Percentiles rank a stretch among this genome's conserved stretches.
Conservation (phyloP, 2,888 invertebrate genomes). For the Tuta absoluta region DNA sequence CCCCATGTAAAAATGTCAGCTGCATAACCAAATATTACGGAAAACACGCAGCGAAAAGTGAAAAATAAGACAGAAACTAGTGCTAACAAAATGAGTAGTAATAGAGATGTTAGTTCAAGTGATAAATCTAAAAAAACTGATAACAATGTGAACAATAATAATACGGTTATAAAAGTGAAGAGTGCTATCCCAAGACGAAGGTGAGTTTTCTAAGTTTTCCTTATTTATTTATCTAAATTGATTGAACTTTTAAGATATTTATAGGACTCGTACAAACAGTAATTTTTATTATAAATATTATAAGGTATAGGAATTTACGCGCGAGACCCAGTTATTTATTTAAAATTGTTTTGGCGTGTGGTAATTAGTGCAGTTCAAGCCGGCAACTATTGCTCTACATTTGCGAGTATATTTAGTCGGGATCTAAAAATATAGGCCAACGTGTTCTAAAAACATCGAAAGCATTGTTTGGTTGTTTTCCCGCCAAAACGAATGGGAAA, state of each 20-base stretch:
- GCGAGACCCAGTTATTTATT: background rate
- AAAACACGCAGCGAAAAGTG: conserved; percentile 53
- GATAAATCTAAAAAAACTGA: conserved; percentile 59
- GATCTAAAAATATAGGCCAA: conserved; percentile 44
- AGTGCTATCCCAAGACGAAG: conserved; percentile 74
- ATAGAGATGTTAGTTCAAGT: conserved; percentile 55
- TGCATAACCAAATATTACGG: conserved; percentile 50
- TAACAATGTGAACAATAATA: conserved; percentile 42
- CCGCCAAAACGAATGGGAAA: conserved; percentile 8
- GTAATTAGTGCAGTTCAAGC: conserved; percentile 25
- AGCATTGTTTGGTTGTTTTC: conserved; percentile 21
- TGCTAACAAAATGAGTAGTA: conserved; percentile 44
- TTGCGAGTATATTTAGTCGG: background rate
- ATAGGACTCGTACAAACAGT: no score
- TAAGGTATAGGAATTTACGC: background rate
- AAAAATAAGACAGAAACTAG: conserved; percentile 43
- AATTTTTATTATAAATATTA: no score
- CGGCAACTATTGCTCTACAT: conserved; percentile 34
- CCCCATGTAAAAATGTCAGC: conserved; percentile 70
- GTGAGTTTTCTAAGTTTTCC: conserved; percentile 51
- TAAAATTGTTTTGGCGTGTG: conserved; percentile 1
- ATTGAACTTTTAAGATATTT: background rate
- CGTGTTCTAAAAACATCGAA: background rate
- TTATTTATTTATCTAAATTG: conserved; percentile 34
- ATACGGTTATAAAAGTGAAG: conserved; percentile 71